Evolutionary conservation across 2,888 invertebrate species (phyloP), one percentile per base, ranked within the genome.

Genomic region (Ochropleura plecta): DNA sequence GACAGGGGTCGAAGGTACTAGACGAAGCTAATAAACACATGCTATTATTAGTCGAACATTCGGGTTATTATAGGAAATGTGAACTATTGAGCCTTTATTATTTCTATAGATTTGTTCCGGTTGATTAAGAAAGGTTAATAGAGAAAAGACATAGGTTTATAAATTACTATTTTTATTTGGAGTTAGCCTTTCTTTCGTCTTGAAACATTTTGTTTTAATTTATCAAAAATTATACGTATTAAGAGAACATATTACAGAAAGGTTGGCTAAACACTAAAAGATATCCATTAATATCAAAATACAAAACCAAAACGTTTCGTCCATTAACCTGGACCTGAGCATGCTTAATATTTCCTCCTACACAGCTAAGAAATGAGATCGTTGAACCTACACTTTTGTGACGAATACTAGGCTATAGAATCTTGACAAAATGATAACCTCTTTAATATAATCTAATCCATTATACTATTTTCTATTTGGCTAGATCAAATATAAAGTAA

Each of bases 1-100:
- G 92, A 91, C 92, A 91, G 88, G 91, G 91, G 91, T 91, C 86
- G 85, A 87, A 86, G 82, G 84, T 82, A 82, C 81, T 75, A 75
- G 86, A 81, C 67, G 78, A 81, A 80, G 74, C 85, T 90, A 90
- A 90, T 90, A 89, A 91, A 88, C 90, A 90, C 84, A 81, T 86
- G 85, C 83, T 88, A 82, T 89, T 88, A 87, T 87, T 85, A 86
- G 79, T 79, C 80, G 70, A 68, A 76, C 78, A 80, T 79, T 83
- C 53, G 80, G 79, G 70, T 72, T 82, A 71, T 57, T 76, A 68
- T 68, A 53, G 70, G 71, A 55, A 76, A 78, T 78, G 66, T 77
- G 73, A 78, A 76, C 76, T 72, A 71, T 71, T 44, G 53, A 69
- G 55, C 42, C 42, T 59, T 72, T 72, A 68, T 70, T 78, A 57